Percentiles rank a stretch among this genome's conserved stretches.
Evolutionary conservation across 2,113 vertebrate genomes (phyloP).

Genomic region (Probosciger aterrimus): DNA sequence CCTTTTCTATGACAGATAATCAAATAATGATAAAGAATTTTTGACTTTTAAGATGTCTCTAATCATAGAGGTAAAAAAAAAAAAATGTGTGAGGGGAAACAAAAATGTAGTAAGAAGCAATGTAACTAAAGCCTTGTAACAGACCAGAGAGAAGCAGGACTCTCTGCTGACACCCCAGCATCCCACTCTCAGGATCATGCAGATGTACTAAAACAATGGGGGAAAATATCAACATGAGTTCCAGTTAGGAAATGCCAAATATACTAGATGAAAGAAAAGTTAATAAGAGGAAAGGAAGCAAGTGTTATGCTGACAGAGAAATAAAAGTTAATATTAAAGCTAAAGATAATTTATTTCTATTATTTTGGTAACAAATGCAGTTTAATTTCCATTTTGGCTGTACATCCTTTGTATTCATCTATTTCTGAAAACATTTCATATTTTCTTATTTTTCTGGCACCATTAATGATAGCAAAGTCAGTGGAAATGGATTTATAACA

Average conservation of each 20-base stretch:
- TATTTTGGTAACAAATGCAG: not conserved
- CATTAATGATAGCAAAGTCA: not conserved
- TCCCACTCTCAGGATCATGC: not conserved
- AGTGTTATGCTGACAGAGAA: not conserved
- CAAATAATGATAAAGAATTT: not conserved
- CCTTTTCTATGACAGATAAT: not conserved
- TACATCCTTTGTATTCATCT: not conserved
- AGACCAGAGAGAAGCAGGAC: not conserved
- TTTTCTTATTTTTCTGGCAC: slow-evolving; percentile 32
- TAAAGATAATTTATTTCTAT: not conserved
- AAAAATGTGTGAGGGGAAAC: not conserved
- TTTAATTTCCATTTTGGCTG: not conserved
- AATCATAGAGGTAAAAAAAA: not conserved
- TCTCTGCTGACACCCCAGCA: not conserved
- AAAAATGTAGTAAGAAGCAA: not conserved
- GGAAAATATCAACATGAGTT: not conserved
- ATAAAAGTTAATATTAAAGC: not conserved
- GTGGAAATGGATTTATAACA: not conserved
- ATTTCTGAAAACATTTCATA: not conserved
- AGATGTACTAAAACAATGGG: not conserved
- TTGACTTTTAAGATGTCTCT: not conserved
- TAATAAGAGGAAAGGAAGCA: not conserved
- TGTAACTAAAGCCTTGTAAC: not conserved
- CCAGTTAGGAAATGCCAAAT: not conserved
- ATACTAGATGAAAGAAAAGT: not conserved